phyloP scores from a whole-genome alignment of 2,113 vertebrate genomes.

The Mobula hypostoma region DNA sequence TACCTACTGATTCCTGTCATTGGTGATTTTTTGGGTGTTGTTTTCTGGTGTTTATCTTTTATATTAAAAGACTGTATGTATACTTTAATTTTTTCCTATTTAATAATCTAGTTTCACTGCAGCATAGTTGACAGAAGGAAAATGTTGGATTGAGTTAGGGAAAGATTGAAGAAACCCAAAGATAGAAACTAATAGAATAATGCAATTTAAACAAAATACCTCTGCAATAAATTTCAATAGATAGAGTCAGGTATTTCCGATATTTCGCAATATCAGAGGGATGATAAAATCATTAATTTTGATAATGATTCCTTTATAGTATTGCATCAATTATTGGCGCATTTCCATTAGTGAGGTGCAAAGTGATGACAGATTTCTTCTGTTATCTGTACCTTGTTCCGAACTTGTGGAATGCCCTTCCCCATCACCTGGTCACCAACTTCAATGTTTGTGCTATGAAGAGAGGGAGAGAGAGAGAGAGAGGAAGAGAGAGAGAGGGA shows the following conservation, averaged over 20 bases:
- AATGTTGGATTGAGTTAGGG: too few relatives aligned
- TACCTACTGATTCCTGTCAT: not conserved
- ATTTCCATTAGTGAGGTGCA: not conserved
- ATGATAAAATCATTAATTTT: not conserved
- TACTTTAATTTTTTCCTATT: not conserved
- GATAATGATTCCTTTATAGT: not conserved
- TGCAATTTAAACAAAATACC: not conserved
- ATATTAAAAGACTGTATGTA: not conserved
- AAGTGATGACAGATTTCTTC: not conserved
- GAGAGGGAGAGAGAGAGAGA: too few relatives aligned
- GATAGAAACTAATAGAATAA: not conserved
- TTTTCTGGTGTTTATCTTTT: not conserved
- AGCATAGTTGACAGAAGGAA: not conserved
- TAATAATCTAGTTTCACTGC: not conserved
- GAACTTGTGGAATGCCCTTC: too few relatives aligned
- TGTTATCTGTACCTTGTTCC: too few relatives aligned
- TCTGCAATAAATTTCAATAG: not conserved
- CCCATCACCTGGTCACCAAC: too few relatives aligned
- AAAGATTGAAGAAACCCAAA: not conserved
- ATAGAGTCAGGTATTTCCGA: not conserved
- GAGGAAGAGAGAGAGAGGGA: too few relatives aligned
- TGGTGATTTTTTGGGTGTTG: not conserved
- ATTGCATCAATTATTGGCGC: not conserved
- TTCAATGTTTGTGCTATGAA: too few relatives aligned
- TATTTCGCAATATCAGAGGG: not conserved